Percentiles rank a stretch among this genome's conserved stretches.
Evolutionary conservation across 1,140 invertebrate genomes (phyloP).

Genomic region (Aethina tumida): DNA sequence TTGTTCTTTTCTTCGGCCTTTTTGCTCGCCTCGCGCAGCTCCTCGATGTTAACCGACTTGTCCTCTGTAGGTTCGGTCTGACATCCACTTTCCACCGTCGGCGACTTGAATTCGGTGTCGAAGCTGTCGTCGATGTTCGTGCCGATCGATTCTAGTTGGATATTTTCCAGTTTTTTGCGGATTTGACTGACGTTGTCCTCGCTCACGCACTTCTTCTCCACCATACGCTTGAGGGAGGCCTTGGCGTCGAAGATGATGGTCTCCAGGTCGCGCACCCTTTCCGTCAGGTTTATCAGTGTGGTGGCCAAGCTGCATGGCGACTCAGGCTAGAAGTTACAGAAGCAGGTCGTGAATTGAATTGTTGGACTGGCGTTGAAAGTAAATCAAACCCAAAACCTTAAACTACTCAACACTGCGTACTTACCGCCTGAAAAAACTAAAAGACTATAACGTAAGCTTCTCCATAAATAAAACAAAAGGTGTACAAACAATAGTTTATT

Average conservation of each 20-base stretch:
- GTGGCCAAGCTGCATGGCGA: no score
- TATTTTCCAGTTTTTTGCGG: slow-evolving; percentile 15
- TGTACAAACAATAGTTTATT: slow-evolving; percentile 19
- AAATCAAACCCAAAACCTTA: no score
- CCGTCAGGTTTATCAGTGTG: slow-evolving; percentile 12
- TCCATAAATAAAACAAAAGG: slow-evolving; percentile 29
- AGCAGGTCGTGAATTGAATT: no score
- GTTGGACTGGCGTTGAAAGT: no score
- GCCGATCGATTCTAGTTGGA: not conserved
- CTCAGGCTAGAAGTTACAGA: no score
- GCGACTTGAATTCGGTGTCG: slow-evolving; percentile 16
- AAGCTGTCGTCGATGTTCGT: slow-evolving; percentile 11
- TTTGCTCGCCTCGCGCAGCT: no score
- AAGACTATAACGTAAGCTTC: slow-evolving; percentile 21
- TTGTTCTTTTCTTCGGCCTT: slow-evolving; percentile 16
- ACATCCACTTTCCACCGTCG: no score
- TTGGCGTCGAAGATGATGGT: slow-evolving; percentile 17
- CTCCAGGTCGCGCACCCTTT: slow-evolving; percentile 20
- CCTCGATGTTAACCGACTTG: no score
- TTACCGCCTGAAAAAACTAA: slow-evolving; percentile 6
- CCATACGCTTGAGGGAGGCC: slow-evolving; percentile 17
- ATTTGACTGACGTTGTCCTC: slow-evolving; percentile 17
- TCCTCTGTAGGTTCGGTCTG: no score
- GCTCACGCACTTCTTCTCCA: slow-evolving; percentile 18
- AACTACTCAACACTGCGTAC: no score